Conservation (phyloP, 2,888 invertebrate species). For the Sesia apiformis region DNA sequence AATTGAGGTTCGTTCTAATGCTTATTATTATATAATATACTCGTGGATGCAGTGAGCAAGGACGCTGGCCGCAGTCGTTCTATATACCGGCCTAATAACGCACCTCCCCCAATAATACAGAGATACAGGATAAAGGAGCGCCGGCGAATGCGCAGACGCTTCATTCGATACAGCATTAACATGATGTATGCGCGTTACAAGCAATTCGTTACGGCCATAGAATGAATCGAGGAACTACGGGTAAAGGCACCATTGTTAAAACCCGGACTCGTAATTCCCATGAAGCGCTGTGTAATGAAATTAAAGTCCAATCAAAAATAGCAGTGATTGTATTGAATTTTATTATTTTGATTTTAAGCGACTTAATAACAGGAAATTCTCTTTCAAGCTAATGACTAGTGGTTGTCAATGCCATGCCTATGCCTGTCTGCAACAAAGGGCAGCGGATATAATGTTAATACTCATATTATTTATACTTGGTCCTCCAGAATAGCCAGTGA, state of each 20-base stretch:
- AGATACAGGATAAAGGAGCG: constrained; percentile 23
- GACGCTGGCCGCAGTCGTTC: neutral
- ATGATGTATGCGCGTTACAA: constrained; percentile 7
- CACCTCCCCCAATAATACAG: constrained; percentile 7
- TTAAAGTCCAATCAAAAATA: neutral
- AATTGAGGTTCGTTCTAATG: neutral
- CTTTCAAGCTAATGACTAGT: too few species aligned
- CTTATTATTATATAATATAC: neutral
- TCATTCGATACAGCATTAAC: neutral
- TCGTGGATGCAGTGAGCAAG: constrained; percentile 5
- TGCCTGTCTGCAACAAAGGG: too few species aligned
- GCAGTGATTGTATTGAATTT: too few species aligned
- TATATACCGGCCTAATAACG: constrained; percentile 4
- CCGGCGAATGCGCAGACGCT: constrained; percentile 11
- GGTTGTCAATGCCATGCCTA: too few species aligned
- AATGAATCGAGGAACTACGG: constrained; percentile 53
- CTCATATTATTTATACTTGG: too few species aligned
- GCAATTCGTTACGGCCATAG: constrained; percentile 38
- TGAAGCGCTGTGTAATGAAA: constrained; percentile 12
- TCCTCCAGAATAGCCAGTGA: too few species aligned
- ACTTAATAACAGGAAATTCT: too few species aligned
- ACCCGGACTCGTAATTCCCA: constrained; percentile 32
- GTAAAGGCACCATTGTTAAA: constrained; percentile 40
- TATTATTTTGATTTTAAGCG: too few species aligned
- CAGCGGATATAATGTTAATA: too few species aligned